Conservation (phyloP, 2,888 invertebrate species). For the Allygus modestus region DNA sequence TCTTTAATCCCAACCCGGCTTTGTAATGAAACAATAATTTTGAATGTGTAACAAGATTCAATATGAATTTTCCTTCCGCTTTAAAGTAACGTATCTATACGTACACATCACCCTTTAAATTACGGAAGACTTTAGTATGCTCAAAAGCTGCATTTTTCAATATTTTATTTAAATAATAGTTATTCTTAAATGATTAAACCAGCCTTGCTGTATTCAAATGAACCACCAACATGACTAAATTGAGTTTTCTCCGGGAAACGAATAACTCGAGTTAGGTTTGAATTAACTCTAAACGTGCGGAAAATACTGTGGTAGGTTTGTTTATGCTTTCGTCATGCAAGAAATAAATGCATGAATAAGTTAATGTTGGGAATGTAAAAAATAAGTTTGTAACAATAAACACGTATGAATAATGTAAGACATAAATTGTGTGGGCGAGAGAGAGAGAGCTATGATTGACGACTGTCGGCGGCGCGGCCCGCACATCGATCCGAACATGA, state of each 20-base stretch:
- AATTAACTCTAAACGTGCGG: no score
- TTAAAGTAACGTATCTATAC: no score
- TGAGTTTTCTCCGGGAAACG: no score
- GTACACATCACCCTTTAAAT: no score
- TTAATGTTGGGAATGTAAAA: slow-evolving; percentile 14
- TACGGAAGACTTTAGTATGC: no score
- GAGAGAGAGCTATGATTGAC: slow-evolving; percentile 22
- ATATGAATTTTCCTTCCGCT: neutral
- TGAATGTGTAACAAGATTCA: neutral
- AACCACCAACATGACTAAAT: no score
- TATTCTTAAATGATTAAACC: no score
- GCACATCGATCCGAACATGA: neutral
- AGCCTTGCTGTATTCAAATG: no score
- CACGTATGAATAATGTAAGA: slow-evolving; percentile 54
- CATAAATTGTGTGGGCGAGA: slow-evolving; percentile 33
- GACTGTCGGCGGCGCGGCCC: slow-evolving; percentile 3
- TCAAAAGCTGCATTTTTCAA: no score
- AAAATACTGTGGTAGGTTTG: no score
- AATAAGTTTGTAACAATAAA: slow-evolving; percentile 53
- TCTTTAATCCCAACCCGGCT: slow-evolving; percentile 15
- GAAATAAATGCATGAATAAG: neutral
- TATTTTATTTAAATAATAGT: no score
- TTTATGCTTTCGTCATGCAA: neutral
- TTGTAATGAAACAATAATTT: slow-evolving; percentile 6
- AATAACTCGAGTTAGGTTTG: no score